Percentiles rank a stretch among this genome's conserved stretches.
These are phyloP conservation scores for Lordiphosa stackelbergi DNA, from an alignment of 1,140 invertebrate genomes.

Conservation along the genomic window DNA sequence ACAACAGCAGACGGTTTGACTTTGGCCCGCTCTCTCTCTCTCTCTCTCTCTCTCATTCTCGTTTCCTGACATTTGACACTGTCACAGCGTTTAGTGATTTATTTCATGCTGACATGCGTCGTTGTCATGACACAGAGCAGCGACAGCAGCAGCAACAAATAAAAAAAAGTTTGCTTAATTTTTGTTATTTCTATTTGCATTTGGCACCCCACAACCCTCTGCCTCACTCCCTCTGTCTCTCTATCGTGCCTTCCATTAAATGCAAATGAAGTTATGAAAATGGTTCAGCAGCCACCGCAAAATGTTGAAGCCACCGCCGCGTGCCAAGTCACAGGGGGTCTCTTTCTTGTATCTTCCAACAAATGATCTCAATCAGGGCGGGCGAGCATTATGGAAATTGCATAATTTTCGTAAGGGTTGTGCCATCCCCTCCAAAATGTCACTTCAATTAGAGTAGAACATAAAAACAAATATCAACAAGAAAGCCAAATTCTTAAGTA, in stretches of 20 bases:
- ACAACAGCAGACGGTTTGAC: slow-evolving; percentile 38
- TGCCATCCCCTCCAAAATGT: slow-evolving; percentile 18
- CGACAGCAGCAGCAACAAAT: slow-evolving; percentile 14
- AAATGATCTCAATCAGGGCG: slow-evolving; percentile 63
- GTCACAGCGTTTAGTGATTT: slow-evolving; percentile 74
- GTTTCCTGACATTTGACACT: slow-evolving; percentile 65
- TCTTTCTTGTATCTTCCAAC: slow-evolving; percentile 35
- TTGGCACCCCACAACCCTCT: not conserved
- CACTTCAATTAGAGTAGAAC: slow-evolving; percentile 67
- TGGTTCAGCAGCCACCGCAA: slow-evolving; percentile 55
- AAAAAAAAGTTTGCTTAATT: slow-evolving; percentile 35
- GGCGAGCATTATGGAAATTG: slow-evolving; percentile 67
- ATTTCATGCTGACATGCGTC: slow-evolving; percentile 70
- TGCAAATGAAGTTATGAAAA: slow-evolving; percentile 73
- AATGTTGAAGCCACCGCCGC: slow-evolving; percentile 31
- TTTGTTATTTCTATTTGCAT: slow-evolving; percentile 40
- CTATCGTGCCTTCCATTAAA: slow-evolving; percentile 24
- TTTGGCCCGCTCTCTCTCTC: not conserved
- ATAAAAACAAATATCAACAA: slow-evolving; percentile 67
- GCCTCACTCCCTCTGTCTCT: not conserved
- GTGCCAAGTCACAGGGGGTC: slow-evolving; percentile 36
- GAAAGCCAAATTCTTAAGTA: slow-evolving; percentile 7
- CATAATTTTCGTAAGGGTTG: slow-evolving; percentile 64
- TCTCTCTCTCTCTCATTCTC: slow-evolving; percentile 11
- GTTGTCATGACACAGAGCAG: slow-evolving; percentile 41